Percentiles rank a stretch among this genome's conserved stretches.
Evolutionary conservation across 1,140 invertebrate genomes (phyloP).

Genomic region (Phortica variegata): DNA sequence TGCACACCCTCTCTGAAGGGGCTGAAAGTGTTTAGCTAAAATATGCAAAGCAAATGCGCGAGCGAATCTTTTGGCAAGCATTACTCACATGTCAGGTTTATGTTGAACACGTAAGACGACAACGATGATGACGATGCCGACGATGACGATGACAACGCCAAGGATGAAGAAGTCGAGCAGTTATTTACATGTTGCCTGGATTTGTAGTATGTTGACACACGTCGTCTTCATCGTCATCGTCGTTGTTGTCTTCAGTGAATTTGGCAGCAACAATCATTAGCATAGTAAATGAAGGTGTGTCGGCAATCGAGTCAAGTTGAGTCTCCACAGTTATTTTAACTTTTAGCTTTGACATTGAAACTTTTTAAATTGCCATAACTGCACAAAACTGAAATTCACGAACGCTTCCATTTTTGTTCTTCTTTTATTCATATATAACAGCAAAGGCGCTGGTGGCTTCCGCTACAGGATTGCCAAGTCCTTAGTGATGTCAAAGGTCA

Average conservation of each 20-base stretch:
- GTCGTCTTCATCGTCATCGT: too few species aligned
- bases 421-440: slow-evolving; percentile 11
- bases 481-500: slow-evolving; percentile 68
- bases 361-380: too few species aligned
- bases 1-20: slow-evolving; percentile 13
- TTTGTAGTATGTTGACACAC: too few species aligned
- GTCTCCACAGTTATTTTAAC: too few species aligned
- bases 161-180: not conserved
- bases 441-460: slow-evolving; percentile 45
- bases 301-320: too few species aligned
- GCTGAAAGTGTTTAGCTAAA: slow-evolving; percentile 32
- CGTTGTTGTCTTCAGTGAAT: too few species aligned
- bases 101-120: slow-evolving; percentile 25
- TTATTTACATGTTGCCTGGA: too few species aligned
- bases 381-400: too few species aligned
- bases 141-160: not conserved
- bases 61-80: slow-evolving; percentile 49
- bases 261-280: too few species aligned
- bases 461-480: slow-evolving; percentile 53
- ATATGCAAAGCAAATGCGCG: slow-evolving; percentile 34
- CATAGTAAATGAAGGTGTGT: too few species aligned
- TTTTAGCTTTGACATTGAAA: too few species aligned
- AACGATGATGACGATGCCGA: not conserved
- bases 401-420: not conserved
- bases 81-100: slow-evolving; percentile 50